Base-by-base conservation (phyloP, 2,797 vertebrate genomes). In the Numenius phaeopus region DNA sequence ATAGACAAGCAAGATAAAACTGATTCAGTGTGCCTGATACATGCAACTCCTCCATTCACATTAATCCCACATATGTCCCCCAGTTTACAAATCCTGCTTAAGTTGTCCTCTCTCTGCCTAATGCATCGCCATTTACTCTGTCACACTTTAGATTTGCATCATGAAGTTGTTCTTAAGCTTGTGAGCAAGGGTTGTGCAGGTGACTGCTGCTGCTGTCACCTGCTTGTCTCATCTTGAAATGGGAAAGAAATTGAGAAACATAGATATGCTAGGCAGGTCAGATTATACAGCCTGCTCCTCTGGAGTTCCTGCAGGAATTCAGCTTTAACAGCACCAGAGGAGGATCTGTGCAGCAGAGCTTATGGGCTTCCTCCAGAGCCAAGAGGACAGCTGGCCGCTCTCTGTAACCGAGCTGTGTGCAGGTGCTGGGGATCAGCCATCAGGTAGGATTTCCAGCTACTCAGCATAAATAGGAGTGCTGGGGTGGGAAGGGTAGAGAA, bases 371-470 rank as follows among this genome's bases (percentile, higher is more conserved):
- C n/a, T 89, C 26, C 34, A 84, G 70, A 72, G 70, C 47, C 82
- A 90, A 52, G 46, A 66, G 69, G 22, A 83, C 83, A 90, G 67
- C 92, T 94, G 92, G 72, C 40, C 34, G 29, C 0, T 0, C 54
- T 82, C 46, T 20, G 5, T 49, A 32, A 37, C 24, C 58, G 26
- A 83, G 22, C 46, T 55, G 7, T 49, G 23, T 42, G 39, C 9
- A 3, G 21, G 59, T 78, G 37, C 65, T 90, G 72, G 29, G 40
- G 30, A 75, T 83, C 82, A 90, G 83, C 47, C 42, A 26, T 62
- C 66, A 15, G 32, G 49, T 49, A 62, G 67, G 67, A 73, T 83
- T 94, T 92, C 46, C 81, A 92, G 55, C 66, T 92, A 70, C 54
- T 89, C 32, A 11, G 21, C 11, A 17, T 39, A 83, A 80, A 57